A percentile compares a stretch with the other conserved stretches of the same genome.
Conservation (phyloP, 1,140 invertebrate species). For the Semibalanus balanoides region DNA sequence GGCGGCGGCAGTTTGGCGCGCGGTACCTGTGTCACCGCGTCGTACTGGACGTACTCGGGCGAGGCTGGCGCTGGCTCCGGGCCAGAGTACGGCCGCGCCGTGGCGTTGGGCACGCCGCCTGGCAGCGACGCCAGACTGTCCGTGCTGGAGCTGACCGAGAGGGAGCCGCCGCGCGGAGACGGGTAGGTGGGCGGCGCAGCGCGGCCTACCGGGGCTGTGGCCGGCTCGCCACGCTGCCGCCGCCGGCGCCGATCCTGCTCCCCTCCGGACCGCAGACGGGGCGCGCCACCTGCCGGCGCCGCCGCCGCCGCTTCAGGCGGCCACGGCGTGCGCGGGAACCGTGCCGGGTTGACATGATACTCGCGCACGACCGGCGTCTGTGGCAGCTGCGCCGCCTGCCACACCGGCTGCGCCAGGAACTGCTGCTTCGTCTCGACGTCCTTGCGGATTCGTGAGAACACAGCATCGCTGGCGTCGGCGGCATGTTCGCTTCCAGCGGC, state of each 20-base stretch:
- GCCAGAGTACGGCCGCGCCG: neutral
- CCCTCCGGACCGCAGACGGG: too few species aligned
- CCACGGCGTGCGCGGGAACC: neutral
- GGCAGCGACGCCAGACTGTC: neutral
- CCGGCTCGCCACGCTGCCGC: neutral
- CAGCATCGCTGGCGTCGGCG: neutral
- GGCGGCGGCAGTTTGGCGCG: neutral
- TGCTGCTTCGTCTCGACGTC: neutral
- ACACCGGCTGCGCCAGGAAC: neutral
- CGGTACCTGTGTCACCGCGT: constrained; percentile 1
- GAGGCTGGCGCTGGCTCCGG: neutral
- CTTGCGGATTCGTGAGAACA: neutral
- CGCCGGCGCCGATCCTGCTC: neutral
- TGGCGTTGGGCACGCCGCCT: neutral
- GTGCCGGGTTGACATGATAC: neutral
- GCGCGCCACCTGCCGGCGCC: too few species aligned
- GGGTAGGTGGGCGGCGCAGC: neutral
- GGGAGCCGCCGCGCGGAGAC: neutral
- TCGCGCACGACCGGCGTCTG: neutral
- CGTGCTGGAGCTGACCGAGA: neutral
- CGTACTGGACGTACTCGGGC: constrained; percentile 5
- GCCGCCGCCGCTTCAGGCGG: neutral
- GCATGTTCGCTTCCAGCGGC: neutral
- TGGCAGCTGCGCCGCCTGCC: neutral
- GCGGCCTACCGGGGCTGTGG: neutral